Evolutionary conservation across 2,888 invertebrate genomes (phyloP).

Genomic region (Arge pagana): DNA sequence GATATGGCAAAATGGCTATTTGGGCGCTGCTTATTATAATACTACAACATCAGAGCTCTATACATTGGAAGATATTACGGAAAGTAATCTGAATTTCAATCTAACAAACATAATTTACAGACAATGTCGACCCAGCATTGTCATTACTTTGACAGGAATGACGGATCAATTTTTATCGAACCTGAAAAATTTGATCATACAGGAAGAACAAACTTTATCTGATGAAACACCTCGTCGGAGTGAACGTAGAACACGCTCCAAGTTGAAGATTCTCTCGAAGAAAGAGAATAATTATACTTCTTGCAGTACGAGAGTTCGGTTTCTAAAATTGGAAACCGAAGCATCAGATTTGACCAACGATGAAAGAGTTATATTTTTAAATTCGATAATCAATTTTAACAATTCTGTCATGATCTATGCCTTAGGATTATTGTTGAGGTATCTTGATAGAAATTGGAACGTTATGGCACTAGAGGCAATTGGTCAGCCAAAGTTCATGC

Average conservation of each 20-base stretch:
- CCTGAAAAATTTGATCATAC: constrained; percentile 57
- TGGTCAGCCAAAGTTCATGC: constrained; percentile 61
- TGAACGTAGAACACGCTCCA: constrained; percentile 53
- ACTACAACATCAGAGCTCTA: constrained; percentile 68
- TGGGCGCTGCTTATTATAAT: constrained; percentile 78
- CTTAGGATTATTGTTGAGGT: constrained; percentile 72
- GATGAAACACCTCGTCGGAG: constrained; percentile 44
- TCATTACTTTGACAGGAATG: constrained; percentile 63
- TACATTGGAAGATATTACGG: constrained; percentile 71
- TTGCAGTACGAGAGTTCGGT: constrained; percentile 63
- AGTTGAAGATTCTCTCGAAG: constrained; percentile 63
- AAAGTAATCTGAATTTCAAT: constrained; percentile 67
- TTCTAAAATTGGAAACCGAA: constrained; percentile 63
- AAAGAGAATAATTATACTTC: constrained; percentile 67
- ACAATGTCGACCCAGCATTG: constrained; percentile 65
- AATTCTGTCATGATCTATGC: constrained; percentile 70
- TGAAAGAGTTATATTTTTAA: constrained; percentile 65
- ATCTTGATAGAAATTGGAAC: constrained; percentile 70
- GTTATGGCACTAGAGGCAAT: constrained; percentile 60
- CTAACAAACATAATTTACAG: constrained; percentile 64
- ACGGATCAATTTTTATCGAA: constrained; percentile 61
- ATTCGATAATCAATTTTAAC: constrained; percentile 68
- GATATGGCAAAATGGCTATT: constrained; percentile 67
- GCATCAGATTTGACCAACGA: constrained; percentile 61
- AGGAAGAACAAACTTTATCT: constrained; percentile 34